phyloP scores from a whole-genome alignment of 2,888 invertebrate species.

The Teinopalpus imperialis region DNA sequence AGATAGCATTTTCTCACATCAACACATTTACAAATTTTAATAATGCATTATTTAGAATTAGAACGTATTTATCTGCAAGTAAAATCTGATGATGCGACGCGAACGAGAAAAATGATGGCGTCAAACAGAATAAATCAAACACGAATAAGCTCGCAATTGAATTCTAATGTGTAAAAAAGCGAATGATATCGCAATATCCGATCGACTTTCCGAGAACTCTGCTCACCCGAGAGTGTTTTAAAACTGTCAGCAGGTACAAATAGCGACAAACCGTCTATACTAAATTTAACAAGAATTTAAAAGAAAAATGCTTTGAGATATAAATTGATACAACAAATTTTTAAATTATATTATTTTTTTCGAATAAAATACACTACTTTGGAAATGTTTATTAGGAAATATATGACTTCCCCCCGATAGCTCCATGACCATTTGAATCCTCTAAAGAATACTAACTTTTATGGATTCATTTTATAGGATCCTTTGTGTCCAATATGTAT shows the following conservation, averaged over 20 bases:
- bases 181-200: constrained; percentile 48
- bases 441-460: too few relatives aligned
- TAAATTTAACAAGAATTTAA: constrained; percentile 9
- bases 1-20: constrained; percentile 24
- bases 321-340: too few relatives aligned
- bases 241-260: constrained; percentile 24
- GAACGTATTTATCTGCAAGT: constrained; percentile 27
- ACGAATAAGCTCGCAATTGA: constrained; percentile 33
- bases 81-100: constrained; percentile 13
- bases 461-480: too few relatives aligned
- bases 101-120: constrained; percentile 35
- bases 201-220: constrained; percentile 52
- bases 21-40: constrained; percentile 21
- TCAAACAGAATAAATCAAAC: constrained; percentile 42
- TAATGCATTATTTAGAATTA: constrained; percentile 23
- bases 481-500: too few relatives aligned
- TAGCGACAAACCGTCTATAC: constrained; percentile 14
- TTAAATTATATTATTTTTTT: too few relatives aligned
- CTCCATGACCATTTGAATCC: too few relatives aligned
- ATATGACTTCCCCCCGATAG: too few relatives aligned
- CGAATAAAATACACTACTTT: too few relatives aligned
- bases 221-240: constrained; percentile 17
- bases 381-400: too few relatives aligned
- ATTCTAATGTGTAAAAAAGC: constrained; percentile 48
- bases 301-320: too few relatives aligned